Percentiles rank a stretch among this genome's conserved stretches.
Evolutionary conservation across 1,140 invertebrate genomes (phyloP).

Genomic region (Drosophila fuyamai): DNA sequence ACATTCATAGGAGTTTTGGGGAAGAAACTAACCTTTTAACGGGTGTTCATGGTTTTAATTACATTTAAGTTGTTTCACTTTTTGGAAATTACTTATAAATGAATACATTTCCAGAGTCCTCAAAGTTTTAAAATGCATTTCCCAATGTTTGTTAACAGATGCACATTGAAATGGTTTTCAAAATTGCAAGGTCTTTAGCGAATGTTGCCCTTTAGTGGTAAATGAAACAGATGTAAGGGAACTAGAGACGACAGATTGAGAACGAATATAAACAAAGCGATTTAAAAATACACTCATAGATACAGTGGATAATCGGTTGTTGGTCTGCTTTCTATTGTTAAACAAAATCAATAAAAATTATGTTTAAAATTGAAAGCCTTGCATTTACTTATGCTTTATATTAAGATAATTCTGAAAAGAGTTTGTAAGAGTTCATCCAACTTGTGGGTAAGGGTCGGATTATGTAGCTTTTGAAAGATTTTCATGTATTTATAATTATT

Average conservation of each 20-base stretch:
- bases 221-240: conserved; percentile 37
- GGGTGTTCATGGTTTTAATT: not conserved
- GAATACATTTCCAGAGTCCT: not conserved
- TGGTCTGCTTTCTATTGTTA: not conserved
- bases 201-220: conserved; percentile 6
- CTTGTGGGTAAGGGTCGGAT: too few relatives aligned
- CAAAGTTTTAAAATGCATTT: not conserved
- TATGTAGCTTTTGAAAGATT: too few relatives aligned
- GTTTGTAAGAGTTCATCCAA: too few relatives aligned
- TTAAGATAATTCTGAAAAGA: too few relatives aligned
- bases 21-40: not conserved
- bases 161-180: not conserved
- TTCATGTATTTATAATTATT: too few relatives aligned
- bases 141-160: not conserved
- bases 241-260: conserved; percentile 3
- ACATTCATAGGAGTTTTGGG: not conserved
- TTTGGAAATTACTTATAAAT: not conserved
- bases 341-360: not conserved
- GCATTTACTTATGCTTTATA: too few relatives aligned
- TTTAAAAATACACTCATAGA: conserved; percentile 16
- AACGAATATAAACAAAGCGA: conserved; percentile 16
- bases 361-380: not conserved
- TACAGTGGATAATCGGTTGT: conserved; percentile 1
- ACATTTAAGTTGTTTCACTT: not conserved
- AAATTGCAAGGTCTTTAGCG: not conserved